These are phyloP conservation scores for Castor canadensis DNA, from an alignment of 2,113 vertebrate species.

Conservation along the genomic window DNA sequence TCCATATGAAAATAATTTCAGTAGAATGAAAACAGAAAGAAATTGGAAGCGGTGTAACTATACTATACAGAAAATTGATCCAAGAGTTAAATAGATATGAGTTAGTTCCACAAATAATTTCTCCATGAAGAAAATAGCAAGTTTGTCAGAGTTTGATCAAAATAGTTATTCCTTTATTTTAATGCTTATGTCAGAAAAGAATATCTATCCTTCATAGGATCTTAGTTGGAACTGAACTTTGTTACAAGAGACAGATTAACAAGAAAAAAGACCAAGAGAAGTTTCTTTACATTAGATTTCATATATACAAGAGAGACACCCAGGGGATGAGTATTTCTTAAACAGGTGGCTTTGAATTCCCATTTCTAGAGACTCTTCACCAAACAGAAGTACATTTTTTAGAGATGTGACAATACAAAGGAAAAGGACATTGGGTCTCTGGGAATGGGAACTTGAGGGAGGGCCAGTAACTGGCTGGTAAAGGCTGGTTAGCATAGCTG, in stretches of 20 bases:
- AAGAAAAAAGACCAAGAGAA: not conserved
- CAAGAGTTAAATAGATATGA: conserved; percentile 42
- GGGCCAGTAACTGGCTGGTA: not conserved
- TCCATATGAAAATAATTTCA: conserved; percentile 41
- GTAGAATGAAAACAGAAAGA: conserved; percentile 36
- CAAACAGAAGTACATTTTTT: not conserved
- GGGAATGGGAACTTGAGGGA: not conserved
- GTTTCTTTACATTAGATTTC: not conserved
- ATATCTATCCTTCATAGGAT: not conserved
- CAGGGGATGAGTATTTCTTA: not conserved
- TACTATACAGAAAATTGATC: conserved; percentile 37
- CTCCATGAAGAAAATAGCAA: not conserved
- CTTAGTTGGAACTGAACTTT: not conserved
- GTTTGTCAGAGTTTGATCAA: conserved; percentile 44
- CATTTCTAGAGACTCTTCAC: not conserved
- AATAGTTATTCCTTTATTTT: not conserved
- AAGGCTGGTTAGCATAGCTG: not conserved
- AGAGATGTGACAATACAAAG: not conserved
- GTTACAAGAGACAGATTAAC: not conserved
- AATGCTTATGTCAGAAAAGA: not conserved
- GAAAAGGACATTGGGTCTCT: not conserved
- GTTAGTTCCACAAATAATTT: conserved; percentile 42
- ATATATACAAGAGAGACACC: not conserved
- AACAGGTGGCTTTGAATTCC: not conserved
- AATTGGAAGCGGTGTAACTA: not conserved